Conservation (phyloP, 2,888 invertebrate species). For the Leptopilina drosophilae region DNA sequence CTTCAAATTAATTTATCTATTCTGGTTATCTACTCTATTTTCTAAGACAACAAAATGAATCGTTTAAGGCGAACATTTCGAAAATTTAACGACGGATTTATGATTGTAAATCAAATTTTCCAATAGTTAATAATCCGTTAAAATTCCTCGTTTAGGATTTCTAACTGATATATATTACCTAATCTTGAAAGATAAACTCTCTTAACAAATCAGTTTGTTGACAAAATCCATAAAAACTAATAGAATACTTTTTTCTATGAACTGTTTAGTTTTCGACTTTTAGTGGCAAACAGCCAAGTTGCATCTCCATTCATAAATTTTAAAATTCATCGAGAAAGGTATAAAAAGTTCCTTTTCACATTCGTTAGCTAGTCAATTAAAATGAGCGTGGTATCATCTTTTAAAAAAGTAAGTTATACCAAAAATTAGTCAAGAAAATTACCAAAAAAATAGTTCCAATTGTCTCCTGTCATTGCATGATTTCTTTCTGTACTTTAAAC, state of each 20-base stretch:
- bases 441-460: too few species aligned
- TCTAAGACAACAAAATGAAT: neutral
- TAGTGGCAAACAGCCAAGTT: conserved; percentile 9
- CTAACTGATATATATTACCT: neutral
- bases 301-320: conserved; percentile 19
- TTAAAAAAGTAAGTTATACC: too few species aligned
- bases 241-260: neutral
- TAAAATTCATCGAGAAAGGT: neutral
- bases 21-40: neutral
- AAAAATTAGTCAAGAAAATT: too few species aligned
- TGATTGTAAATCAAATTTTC: too few species aligned
- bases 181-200: conserved; percentile 13
- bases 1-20: neutral
- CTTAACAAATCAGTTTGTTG: conserved; percentile 1
- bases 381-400: too few species aligned
- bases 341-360: neutral
- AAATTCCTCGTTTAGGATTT: conserved; percentile 19
- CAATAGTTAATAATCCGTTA: neutral
- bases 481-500: too few species aligned
- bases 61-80: neutral
- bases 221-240: neutral
- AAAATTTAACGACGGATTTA: conserved; percentile 9
- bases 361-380: too few species aligned
- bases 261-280: conserved; percentile 1
- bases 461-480: too few species aligned